Conservation (phyloP, 2,797 vertebrate genomes). For the Pseudotriccus pelzelni region DNA sequence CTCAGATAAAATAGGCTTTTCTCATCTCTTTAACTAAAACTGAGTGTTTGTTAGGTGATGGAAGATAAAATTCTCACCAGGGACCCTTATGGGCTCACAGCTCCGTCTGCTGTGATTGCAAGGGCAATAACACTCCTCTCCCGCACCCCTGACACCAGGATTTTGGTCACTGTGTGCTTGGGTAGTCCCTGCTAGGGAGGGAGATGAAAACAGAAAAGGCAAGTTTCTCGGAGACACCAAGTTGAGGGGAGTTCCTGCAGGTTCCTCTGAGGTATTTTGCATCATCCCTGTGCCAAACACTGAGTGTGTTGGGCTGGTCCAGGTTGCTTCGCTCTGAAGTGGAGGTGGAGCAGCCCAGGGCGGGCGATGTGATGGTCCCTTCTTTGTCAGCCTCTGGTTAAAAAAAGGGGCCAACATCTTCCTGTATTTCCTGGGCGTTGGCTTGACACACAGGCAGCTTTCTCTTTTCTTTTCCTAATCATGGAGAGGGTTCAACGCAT, state of each 20-base stretch:
- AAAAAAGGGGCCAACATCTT: not conserved
- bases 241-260: not conserved
- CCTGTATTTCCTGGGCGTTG: not conserved
- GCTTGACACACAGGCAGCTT: not conserved
- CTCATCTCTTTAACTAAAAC: not conserved
- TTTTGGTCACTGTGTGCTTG: not conserved
- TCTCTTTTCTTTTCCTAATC: not conserved
- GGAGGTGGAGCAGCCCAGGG: not conserved
- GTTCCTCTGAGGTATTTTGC: not conserved
- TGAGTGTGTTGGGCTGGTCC: accelerated
- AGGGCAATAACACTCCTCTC: not conserved
- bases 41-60: not conserved
- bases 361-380: not conserved
- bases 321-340: not conserved
- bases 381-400: not conserved
- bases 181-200: too few species aligned
- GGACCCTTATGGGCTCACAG: not conserved
- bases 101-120: accelerated
- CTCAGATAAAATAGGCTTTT: not conserved
- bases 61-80: not conserved
- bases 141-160: not conserved
- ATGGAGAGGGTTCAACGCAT: not conserved
- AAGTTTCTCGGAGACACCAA: accelerated
- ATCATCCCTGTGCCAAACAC: accelerated
- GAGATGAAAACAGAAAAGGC: not conserved